Evolutionary conservation across 2,888 invertebrate genomes (phyloP).

Genomic region (Mythimna pallens): DNA sequence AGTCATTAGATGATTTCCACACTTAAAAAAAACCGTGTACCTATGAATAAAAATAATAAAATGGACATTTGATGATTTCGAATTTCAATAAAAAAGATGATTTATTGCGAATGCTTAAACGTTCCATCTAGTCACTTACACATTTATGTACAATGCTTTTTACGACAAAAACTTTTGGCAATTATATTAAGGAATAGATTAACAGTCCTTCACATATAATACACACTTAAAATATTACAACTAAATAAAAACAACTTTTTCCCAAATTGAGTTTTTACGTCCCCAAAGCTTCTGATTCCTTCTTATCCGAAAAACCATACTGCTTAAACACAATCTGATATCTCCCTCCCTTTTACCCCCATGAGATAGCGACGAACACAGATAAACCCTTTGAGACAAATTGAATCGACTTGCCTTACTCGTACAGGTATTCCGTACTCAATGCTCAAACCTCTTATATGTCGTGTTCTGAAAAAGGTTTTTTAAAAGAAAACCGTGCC

Average conservation of each 20-base stretch:
- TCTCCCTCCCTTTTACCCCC: constrained; percentile 17
- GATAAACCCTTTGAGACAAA: constrained; percentile 66
- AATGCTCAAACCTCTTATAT: constrained; percentile 36
- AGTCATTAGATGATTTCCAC: no score
- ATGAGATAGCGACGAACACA: constrained; percentile 35
- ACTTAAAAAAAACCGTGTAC: no score
- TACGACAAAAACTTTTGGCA: no score
- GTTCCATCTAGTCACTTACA: no score
- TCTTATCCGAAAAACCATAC: constrained; percentile 38
- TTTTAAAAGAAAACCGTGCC: constrained; percentile 8
- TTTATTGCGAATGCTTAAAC: no score
- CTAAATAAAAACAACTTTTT: not conserved
- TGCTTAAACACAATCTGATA: constrained; percentile 50
- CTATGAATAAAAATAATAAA: no score
- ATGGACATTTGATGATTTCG: no score
- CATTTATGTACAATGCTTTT: no score
- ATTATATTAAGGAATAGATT: no score
- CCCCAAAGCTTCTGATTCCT: constrained; percentile 9
- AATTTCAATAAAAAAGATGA: no score
- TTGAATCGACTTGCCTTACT: constrained; percentile 67
- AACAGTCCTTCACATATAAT: not conserved
- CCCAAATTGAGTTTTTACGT: constrained; percentile 8
- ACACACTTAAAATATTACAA: not conserved
- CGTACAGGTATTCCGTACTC: constrained; percentile 49
- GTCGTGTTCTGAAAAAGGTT: constrained; percentile 22